Evolutionary conservation across 1,140 invertebrate genomes (phyloP).

Genomic region (Caenorhabditis inopinata): DNA sequence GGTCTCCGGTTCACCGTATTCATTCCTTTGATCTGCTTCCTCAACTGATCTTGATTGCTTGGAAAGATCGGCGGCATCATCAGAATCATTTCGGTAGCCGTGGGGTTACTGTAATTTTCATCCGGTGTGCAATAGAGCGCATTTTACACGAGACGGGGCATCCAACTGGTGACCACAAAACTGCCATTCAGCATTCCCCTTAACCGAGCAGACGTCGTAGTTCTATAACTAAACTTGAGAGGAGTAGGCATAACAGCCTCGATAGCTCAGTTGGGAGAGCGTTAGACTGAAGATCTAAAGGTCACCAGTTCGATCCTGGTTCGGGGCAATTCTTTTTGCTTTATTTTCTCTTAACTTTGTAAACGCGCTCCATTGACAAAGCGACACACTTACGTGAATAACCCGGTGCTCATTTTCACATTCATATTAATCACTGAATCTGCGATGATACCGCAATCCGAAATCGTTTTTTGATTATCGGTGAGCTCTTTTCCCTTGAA

Average conservation of each 20-base stretch:
- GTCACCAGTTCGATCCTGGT: constrained; percentile 68
- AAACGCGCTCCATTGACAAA: background rate
- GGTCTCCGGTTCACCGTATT: background rate
- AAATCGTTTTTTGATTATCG: background rate
- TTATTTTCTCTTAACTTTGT: too few species aligned
- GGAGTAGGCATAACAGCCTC: too few species aligned
- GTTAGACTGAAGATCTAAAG: constrained; percentile 70
- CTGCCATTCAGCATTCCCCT: constrained; percentile 69
- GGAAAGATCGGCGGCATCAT: constrained; percentile 19
- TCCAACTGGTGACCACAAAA: constrained; percentile 69
- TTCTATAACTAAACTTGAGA: too few species aligned
- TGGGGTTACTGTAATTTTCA: background rate
- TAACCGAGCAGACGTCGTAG: constrained; percentile 58
- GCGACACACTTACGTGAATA: background rate
- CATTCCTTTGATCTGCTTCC: constrained; percentile 17
- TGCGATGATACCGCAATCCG: background rate
- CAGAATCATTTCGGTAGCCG: background rate
- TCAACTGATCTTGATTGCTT: background rate
- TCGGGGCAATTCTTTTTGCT: background rate
- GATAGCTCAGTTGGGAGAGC: constrained; percentile 66
- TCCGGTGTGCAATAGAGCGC: background rate
- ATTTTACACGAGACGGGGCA: constrained; percentile 45
- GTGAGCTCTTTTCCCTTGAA: constrained; percentile 5
- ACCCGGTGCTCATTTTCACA: background rate
- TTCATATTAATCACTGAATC: background rate